phyloP scores from a whole-genome alignment of 2,113 vertebrate genomes.

The Scortum barcoo region DNA sequence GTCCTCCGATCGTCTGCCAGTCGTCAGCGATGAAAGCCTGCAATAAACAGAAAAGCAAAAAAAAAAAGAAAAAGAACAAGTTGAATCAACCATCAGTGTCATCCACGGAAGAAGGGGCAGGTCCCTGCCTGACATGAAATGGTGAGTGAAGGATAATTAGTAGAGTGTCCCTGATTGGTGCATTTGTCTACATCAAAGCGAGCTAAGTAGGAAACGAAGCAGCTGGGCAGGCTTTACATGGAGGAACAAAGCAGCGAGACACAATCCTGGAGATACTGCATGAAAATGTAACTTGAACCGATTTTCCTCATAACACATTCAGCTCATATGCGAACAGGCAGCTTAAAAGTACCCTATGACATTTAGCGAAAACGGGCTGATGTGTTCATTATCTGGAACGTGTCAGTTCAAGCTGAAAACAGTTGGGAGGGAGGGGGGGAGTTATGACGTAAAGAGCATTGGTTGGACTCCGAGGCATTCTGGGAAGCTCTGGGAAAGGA shows the following conservation, averaged over 20 bases:
- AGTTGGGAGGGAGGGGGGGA: neutral
- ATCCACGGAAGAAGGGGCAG: slow-evolving; percentile 20
- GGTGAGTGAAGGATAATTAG: slow-evolving; percentile 30
- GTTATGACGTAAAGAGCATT: neutral
- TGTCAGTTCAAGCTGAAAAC: neutral
- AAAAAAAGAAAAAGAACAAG: slow-evolving; percentile 23
- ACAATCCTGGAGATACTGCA: slow-evolving; percentile 1
- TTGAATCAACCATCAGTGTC: slow-evolving; percentile 40
- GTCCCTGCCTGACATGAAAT: slow-evolving; percentile 20
- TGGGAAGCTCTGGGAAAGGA: slow-evolving; percentile 19
- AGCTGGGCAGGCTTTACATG: slow-evolving; percentile 49
- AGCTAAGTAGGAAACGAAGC: slow-evolving; percentile 21
- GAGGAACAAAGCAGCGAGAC: slow-evolving; percentile 32
- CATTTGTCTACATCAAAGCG: slow-evolving; percentile 59
- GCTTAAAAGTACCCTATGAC: slow-evolving; percentile 6
- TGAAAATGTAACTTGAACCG: neutral
- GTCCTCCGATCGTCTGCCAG: slow-evolving; percentile 57
- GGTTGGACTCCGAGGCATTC: slow-evolving; percentile 12
- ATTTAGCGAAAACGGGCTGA: slow-evolving; percentile 6
- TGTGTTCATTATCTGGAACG: slow-evolving; percentile 2
- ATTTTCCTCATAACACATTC: neutral
- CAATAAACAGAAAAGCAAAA: slow-evolving; percentile 39
- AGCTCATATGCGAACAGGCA: neutral
- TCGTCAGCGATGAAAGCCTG: slow-evolving; percentile 52
- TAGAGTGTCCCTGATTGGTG: slow-evolving; percentile 45